Base-by-base conservation (phyloP, 1,140 invertebrate species). In the Trichonephila inaurata region DNA sequence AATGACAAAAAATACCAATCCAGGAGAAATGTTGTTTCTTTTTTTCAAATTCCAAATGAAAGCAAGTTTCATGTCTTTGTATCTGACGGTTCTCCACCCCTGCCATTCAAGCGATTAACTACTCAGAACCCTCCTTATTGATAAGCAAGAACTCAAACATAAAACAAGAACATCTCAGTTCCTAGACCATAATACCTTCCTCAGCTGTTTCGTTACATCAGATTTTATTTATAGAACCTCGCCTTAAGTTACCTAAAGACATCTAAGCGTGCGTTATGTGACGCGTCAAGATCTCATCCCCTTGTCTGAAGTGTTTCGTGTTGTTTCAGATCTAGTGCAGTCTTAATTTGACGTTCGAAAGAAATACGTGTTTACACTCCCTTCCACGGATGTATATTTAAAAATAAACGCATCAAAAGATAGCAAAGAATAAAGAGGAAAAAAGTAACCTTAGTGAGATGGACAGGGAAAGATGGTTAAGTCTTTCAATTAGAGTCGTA, bases 271-370 rank as follows among this genome's bases (percentile, higher is more conserved):
- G 16, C 83, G 83, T 85, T 85, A 58, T 85, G 44, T 21, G 18
- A 85, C 21, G 24, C 51, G 83, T 85, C 83, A 61, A 85, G 58
- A 85, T 60, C 83, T 85, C 83, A 85, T 85, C 83, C 83, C 83
- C 83, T 85, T 60, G 83, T 85, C 83, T 21, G 83, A 85, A 61
- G 28, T n/a, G 16, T 85, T 51, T 61, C n/a, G 82, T 85, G 14
- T 81, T 24, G 40, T 81, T 24, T 21, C 81, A 51, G 33, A 82
- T 21, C 44, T 7, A 18, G n/a, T 83, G 81, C 58, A 18, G 24
- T 61, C 83, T 85, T 85, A 85, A 85, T 85, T 85, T 61, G 51
- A 60, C 28, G 58, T 60, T 10, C 83, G 58, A 60, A 60, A 85
- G 58, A 85, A 85, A 85, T 85, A 16, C 83, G 10, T 24, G 18